These are phyloP conservation scores for Podargus strigoides DNA, from an alignment of 2,797 vertebrate genomes.

Conservation along the genomic window DNA sequence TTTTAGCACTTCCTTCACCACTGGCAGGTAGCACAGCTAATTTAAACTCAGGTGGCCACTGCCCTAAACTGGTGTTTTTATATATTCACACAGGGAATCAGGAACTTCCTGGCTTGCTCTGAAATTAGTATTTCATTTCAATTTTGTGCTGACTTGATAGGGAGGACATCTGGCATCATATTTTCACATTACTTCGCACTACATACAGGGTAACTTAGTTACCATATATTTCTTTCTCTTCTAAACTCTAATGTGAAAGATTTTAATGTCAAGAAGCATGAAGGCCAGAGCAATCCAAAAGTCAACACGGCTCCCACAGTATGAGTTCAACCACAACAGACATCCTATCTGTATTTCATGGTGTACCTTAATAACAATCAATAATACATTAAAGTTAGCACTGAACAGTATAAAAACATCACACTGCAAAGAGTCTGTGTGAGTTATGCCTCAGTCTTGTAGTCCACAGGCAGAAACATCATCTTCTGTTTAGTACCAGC, in stretches of 20 bases:
- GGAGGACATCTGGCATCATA: background rate
- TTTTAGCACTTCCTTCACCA: background rate
- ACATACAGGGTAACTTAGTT: background rate
- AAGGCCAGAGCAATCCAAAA: constrained; percentile 20
- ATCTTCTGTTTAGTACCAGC: background rate
- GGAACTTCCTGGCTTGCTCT: constrained; percentile 9
- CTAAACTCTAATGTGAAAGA: constrained; percentile 2
- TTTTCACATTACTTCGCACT: constrained; percentile 1
- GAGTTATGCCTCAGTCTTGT: background rate
- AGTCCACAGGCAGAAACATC: background rate
- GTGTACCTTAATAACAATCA: constrained; percentile 46
- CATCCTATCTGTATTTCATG: constrained; percentile 17
- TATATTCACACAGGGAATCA: background rate
- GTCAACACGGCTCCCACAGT: constrained; percentile 31
- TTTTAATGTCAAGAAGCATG: constrained; percentile 25
- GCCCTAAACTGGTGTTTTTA: background rate
- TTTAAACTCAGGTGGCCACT: background rate
- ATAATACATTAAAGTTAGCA: constrained; percentile 41
- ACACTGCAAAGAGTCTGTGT: background rate
- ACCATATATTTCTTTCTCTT: background rate
- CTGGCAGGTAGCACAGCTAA: background rate
- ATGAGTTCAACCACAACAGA: constrained; percentile 3
- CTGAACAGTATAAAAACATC: background rate
- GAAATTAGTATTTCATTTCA: background rate
- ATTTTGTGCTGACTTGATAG: background rate